Evolutionary conservation across 2,888 invertebrate species (phyloP), one percentile per base, ranked within the genome.

Genomic region (Teleogryllus oceanicus): DNA sequence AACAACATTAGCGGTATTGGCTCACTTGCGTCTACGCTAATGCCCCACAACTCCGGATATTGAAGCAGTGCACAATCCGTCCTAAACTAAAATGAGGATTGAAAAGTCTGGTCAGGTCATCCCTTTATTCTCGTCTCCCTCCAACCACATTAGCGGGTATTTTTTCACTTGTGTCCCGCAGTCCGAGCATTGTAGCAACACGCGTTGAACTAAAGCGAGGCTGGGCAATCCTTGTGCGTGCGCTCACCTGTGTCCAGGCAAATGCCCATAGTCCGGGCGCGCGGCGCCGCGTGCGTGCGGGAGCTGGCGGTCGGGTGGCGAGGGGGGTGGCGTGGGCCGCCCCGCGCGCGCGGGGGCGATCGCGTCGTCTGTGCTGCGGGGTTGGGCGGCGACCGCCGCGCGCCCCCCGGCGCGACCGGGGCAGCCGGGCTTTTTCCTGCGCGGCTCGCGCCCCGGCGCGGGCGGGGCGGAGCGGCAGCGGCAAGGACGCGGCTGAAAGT

Each of bases 121-220:
- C 21, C 21, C 21, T 21, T 21, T 21, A 21, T 21, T 21, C 21
- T 21, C 21, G 21, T 37, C 21, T 21, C 21, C 21, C 21, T 21
- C 21, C 21, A 21, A 21, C 21, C 1, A 21, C 1, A 21, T 21
- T 21, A 21, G 21, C 21, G 21, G 21, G 21, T 21, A 21, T 21
- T 21, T 21, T 1, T 21, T 21, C 83, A 88, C 89, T 88, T 86
- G 88, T 88, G 87, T 88, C 88, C 88, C 89, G 88, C 88, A 87
- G 86, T 88, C 87, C 81, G 16, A 8, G 62, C 62, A 37, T 21
- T 50, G 50, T 49, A 37, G 8, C 5, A 37, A 37, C 24, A 37
- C 24, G 24, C 24, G 24, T 37, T 2, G 4, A 37, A 37, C 37
- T 0, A 8, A 37, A 37, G 37, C 5, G 37, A 8, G 37, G 5